A percentile compares a stretch with the other conserved stretches of the same genome.
phyloP scores from a whole-genome alignment of 2,797 vertebrate genomes.

The Coccyzus lansbergi region DNA sequence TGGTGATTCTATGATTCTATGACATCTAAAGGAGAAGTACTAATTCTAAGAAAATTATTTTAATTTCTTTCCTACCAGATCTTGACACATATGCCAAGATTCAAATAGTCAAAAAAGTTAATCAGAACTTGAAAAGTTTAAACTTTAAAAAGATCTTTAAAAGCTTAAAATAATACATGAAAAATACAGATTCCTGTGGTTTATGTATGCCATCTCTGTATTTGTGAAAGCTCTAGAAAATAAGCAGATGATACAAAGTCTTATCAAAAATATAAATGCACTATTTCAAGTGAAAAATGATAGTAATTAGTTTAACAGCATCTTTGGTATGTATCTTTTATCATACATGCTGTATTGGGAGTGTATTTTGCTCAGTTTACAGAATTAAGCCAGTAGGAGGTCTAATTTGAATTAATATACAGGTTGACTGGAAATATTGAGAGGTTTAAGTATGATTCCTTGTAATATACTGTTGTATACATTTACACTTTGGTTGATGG shows the following conservation, averaged over 20 bases:
- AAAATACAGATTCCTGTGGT: background rate
- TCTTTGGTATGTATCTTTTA: background rate
- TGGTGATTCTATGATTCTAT: too few species aligned
- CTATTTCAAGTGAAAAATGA: conserved; percentile 55
- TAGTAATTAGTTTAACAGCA: conserved; percentile 29
- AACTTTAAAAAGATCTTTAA: background rate
- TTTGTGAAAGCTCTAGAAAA: conserved; percentile 10
- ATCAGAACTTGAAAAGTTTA: background rate
- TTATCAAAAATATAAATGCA: conserved; percentile 21
- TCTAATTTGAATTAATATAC: conserved; percentile 59
- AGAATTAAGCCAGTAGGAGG: conserved; percentile 50
- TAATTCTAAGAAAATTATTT: background rate
- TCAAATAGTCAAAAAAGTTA: background rate
- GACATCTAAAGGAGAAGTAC: background rate
- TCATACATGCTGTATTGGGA: background rate
- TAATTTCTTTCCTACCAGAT: background rate
- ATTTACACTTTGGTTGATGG: background rate
- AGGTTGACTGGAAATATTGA: conserved; percentile 43
- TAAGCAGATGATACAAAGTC: background rate
- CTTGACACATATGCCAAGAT: background rate
- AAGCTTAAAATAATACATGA: background rate
- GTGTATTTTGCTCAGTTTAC: conserved; percentile 33
- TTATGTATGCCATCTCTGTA: background rate
- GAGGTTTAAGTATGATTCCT: conserved; percentile 32
- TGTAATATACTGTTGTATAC: conserved; percentile 1